phyloP scores from a whole-genome alignment of 2,888 invertebrate species.

The Rhingia campestris region DNA sequence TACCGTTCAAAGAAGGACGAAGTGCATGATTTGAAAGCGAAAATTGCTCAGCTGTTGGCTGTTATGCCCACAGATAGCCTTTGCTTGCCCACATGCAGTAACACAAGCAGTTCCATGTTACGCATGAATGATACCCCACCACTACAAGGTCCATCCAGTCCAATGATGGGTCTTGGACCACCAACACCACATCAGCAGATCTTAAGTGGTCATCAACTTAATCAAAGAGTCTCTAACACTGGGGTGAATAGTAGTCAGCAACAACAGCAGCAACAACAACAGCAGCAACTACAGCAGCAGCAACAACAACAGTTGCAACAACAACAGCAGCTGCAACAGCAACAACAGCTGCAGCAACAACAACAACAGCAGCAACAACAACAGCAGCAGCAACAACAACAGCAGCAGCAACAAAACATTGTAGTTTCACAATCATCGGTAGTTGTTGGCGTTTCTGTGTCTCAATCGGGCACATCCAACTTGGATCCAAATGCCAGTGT shows the following conservation, averaged over 20 bases:
- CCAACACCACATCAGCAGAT: conserved; percentile 75
- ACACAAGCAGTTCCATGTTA: conserved; percentile 85
- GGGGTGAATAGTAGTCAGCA: conserved; percentile 55
- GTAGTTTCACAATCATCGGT: conserved; percentile 78
- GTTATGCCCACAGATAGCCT: conserved; percentile 89
- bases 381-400: conserved; percentile 76
- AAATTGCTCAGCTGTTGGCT: conserved; percentile 96
- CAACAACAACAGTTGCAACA: conserved; percentile 75
- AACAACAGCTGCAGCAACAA: conserved; percentile 71
- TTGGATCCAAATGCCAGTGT: conserved; percentile 96
- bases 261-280: conserved; percentile 67
- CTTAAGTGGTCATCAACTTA: conserved; percentile 77
- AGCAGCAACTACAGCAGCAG: conserved; percentile 68
- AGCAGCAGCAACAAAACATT: conserved; percentile 77
- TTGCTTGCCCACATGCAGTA: conserved; percentile 84
- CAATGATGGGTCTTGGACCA: conserved; percentile 80
- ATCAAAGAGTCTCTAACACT: conserved; percentile 72
- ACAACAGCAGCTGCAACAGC: conserved; percentile 69
- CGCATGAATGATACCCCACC: conserved; percentile 84
- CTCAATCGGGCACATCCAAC: conserved; percentile 82
- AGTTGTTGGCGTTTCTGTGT: conserved; percentile 80
- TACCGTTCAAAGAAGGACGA: conserved; percentile 94
- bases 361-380: conserved; percentile 72
- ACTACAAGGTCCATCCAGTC: conserved; percentile 82
- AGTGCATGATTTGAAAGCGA: conserved; percentile 93